Evolutionary conservation across 2,797 vertebrate species (phyloP).

Genomic region (Cynodonichthys magdalenae): DNA sequence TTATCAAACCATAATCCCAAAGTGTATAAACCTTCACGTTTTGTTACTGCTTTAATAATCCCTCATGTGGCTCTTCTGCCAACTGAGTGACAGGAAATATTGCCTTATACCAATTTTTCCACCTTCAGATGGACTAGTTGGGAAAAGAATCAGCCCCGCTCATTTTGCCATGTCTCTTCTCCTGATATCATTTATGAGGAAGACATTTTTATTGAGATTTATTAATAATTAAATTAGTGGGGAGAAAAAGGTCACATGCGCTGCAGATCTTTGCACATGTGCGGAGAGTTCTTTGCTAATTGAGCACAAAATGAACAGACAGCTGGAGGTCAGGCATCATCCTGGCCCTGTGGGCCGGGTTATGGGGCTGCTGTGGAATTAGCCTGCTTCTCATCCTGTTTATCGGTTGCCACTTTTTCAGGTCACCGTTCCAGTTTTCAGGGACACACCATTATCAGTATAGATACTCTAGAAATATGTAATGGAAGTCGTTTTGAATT

Average conservation of each 20-base stretch:
- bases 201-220: slow-evolving; percentile 50
- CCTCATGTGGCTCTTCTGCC: slow-evolving; percentile 9
- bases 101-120: slow-evolving; percentile 5
- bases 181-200: slow-evolving; percentile 35
- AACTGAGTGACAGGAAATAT: slow-evolving; percentile 19
- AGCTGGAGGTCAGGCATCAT: slow-evolving; percentile 72
- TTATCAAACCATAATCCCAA: not conserved
- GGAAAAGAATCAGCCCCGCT: slow-evolving; percentile 12
- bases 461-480: slow-evolving; percentile 65
- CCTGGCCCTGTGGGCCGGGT: slow-evolving; percentile 46
- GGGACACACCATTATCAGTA: slow-evolving; percentile 55
- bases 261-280: slow-evolving; percentile 47
- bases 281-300: slow-evolving; percentile 65
- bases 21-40: slow-evolving; percentile 15
- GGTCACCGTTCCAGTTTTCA: slow-evolving; percentile 54
- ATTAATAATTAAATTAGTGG: slow-evolving; percentile 67
- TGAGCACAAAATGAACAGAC: slow-evolving; percentile 72
- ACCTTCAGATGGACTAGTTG: slow-evolving; percentile 19
- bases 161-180: slow-evolving; percentile 16
- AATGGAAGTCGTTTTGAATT: slow-evolving; percentile 65
- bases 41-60: not conserved
- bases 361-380: slow-evolving; percentile 54
- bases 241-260: slow-evolving; percentile 55
- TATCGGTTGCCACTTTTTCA: slow-evolving; percentile 55
- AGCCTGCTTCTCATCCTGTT: slow-evolving; percentile 46